A percentile compares a stretch with the other conserved stretches of the same genome.
Conservation (phyloP, 2,888 invertebrate species). For the Brenthis daphne region DNA sequence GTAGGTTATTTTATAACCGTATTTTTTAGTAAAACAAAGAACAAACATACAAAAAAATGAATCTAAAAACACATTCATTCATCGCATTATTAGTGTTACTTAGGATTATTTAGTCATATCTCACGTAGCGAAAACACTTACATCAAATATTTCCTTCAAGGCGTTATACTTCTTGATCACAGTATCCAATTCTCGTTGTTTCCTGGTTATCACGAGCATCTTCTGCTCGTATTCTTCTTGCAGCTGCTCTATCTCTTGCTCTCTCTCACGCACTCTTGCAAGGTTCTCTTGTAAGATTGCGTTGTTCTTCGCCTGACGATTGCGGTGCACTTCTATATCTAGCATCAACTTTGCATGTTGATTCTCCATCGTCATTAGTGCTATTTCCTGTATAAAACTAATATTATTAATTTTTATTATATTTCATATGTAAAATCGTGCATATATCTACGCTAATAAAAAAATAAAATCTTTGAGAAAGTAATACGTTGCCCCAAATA, state of each 20-base stretch:
- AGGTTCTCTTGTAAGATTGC: conserved; percentile 56
- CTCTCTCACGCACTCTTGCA: conserved; percentile 56
- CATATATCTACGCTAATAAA: too few relatives aligned
- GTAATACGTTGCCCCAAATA: too few relatives aligned
- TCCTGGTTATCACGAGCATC: conserved; percentile 55
- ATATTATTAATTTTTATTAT: too few relatives aligned
- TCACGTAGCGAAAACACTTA: conserved; percentile 14
- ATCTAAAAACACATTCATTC: too few relatives aligned
- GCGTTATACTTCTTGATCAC: conserved; percentile 60
- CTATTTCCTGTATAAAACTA: conserved; percentile 70
- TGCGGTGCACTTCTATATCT: conserved; percentile 81
- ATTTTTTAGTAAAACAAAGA: too few relatives aligned
- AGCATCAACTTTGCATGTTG: conserved; percentile 79
- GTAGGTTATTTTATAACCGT: too few relatives aligned
- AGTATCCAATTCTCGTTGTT: conserved; percentile 70
- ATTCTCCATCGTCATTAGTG: conserved; percentile 80
- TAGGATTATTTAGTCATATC: too few relatives aligned
- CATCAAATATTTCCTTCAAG: conserved; percentile 41
- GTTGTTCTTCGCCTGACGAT: conserved; percentile 64
- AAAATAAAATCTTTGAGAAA: too few relatives aligned
- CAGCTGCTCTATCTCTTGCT: conserved; percentile 60
- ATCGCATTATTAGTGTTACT: too few relatives aligned
- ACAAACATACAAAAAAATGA: too few relatives aligned
- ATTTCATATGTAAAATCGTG: too few relatives aligned
- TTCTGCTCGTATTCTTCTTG: conserved; percentile 64